Percentiles rank a stretch among this genome's conserved stretches.
Evolutionary conservation across 2,113 vertebrate genomes (phyloP).

Genomic region (Megaleporinus macrocephalus): DNA sequence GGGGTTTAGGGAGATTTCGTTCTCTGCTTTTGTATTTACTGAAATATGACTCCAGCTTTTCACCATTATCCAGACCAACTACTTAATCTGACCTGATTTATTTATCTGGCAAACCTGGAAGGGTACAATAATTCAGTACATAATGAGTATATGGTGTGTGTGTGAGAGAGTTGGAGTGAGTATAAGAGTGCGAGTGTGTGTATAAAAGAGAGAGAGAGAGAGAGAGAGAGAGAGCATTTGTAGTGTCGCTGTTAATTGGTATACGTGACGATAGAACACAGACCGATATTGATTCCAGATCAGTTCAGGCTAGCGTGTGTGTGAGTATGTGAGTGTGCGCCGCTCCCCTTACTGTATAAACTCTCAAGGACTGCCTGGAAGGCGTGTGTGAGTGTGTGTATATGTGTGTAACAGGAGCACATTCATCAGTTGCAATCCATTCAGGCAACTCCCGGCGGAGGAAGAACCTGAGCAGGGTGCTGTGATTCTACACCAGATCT

Average conservation of each 20-base stretch:
- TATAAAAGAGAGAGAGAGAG: constrained; percentile 34
- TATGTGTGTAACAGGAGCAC: constrained; percentile 18
- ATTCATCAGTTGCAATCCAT: constrained; percentile 28
- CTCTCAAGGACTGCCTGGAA: not conserved
- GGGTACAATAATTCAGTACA: constrained; percentile 14
- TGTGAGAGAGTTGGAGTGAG: not conserved
- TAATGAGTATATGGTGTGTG: constrained; percentile 13
- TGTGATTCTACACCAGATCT: not conserved
- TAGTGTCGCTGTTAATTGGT: constrained; percentile 74
- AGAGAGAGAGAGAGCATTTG: constrained; percentile 58
- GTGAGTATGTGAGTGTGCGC: constrained; percentile 36
- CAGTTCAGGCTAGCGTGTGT: constrained; percentile 57
- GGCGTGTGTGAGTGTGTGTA: constrained; percentile 25
- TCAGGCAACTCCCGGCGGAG: not conserved
- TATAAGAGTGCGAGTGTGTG: not conserved
- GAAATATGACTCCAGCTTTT: constrained; percentile 24
- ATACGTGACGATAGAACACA: constrained; percentile 75
- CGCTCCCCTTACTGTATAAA: constrained; percentile 24
- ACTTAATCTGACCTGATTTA: constrained; percentile 48
- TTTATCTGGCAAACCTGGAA: constrained; percentile 38
- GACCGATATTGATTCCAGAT: constrained; percentile 75
- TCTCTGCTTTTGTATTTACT: constrained; percentile 29
- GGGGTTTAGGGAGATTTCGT: constrained; percentile 17
- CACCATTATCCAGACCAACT: constrained; percentile 34
- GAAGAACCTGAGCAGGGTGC: not conserved